Base-by-base conservation (phyloP, 64 coral and sea anemone species). In the Platygyra sinensis region DNA sequence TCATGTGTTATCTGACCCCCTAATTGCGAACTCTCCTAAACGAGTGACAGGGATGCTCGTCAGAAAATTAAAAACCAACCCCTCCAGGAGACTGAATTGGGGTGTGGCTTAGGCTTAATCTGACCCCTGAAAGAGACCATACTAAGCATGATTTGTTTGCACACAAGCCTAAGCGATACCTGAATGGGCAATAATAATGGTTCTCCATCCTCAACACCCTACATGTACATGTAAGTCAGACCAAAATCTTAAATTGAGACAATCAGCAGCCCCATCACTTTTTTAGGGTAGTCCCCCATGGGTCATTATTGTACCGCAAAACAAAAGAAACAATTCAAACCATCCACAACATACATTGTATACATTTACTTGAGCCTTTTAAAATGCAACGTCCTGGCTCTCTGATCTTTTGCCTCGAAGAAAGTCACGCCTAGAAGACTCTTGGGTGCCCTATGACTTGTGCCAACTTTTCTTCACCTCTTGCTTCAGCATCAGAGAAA, bases 291-390 rank as follows among this genome's bases (percentile, higher is more conserved):
- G 12, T 24, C 75, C 75, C 75, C 51, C 38, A 10, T 19, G 75
- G 75, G 51, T n/a, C 75, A 78, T 78, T 39, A 78, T 78, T 39
- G 24, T 78, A 78, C 75, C 75, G 9, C 57, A 60, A 60, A 60
- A 60, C 57, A 60, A 60, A 60, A 60, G 17, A 60, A 52, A 78
- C 46, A 52, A n/a, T 78, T 78, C 75, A 54, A 75, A 78, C 75
- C 75, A 78, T 78, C 75, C 75, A 78, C 75, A 78, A 78, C 75
- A 78, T 78, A 78, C n/a, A n/a, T n/a, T n/a, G n/a, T n/a, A n/a
- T 50, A 77, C 30, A 77, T 77, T 77, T 55, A 77, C 75, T 77
- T 77, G 75, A 77, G 36, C 75, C 33, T 77, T 77, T 77, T 77
- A 77, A 77, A 77, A 77, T 75, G 33, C 0, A 60, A 60, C 9